Evolutionary conservation across 1,140 invertebrate genomes (phyloP).

Genomic region (Aleiodes sp.): DNA sequence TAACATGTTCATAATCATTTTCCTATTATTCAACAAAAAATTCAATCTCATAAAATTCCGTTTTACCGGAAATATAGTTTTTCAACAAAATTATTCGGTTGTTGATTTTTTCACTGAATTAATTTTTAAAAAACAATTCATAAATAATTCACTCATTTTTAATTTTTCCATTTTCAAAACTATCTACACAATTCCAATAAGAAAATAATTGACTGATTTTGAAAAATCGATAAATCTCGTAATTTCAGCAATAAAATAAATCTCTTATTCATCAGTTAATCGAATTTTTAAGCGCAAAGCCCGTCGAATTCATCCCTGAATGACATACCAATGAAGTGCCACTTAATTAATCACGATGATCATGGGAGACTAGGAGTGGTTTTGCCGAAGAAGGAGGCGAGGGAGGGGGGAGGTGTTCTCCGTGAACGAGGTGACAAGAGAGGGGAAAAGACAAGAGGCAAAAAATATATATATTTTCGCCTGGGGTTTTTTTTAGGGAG

Average conservation of each 20-base stretch:
- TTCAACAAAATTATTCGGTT: too few species aligned
- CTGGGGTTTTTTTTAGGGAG: background rate
- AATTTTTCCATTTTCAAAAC: too few species aligned
- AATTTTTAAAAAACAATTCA: too few species aligned
- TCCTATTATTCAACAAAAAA: too few species aligned
- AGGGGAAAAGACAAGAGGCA: background rate
- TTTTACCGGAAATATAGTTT: too few species aligned
- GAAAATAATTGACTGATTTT: too few species aligned
- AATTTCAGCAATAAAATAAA: background rate
- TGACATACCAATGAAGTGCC: conserved; percentile 14
- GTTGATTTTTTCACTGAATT: too few species aligned
- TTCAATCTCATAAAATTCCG: too few species aligned
- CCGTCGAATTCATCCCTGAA: background rate
- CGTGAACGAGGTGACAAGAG: background rate
- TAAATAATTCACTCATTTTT: too few species aligned
- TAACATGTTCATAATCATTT: too few species aligned
- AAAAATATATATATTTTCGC: background rate
- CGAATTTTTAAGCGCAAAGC: background rate
- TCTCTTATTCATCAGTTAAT: background rate
- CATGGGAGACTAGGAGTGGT: conserved; percentile 1
- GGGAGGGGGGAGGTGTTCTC: background rate
- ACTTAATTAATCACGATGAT: conserved; percentile 1
- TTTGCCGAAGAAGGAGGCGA: too few species aligned
- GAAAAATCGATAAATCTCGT: background rate
- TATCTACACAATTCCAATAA: too few species aligned